A percentile compares a stretch with the other conserved stretches of the same genome.
These are phyloP conservation scores for Hippocampus guttulatus DNA, from an alignment of 2,113 vertebrate genomes.

Conservation along the genomic window DNA sequence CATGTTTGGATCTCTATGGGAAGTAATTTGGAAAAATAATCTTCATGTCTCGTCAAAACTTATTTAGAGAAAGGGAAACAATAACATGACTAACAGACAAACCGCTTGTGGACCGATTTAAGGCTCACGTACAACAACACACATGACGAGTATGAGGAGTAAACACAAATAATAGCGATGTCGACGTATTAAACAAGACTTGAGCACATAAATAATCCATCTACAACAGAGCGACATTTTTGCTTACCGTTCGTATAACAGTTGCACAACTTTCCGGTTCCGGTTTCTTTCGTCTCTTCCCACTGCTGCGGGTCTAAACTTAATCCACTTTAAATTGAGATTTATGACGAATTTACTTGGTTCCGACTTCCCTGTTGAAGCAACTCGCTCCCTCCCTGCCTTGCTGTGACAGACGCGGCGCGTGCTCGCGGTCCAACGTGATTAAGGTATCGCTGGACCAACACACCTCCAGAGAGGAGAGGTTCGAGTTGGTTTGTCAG, in stretches of 20 bases:
- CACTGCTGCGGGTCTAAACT: neutral
- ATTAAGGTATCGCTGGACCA: neutral
- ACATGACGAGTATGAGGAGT: neutral
- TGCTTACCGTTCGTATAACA: slow-evolving; percentile 37
- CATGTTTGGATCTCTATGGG: neutral
- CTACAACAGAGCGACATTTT: neutral
- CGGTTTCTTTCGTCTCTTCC: slow-evolving; percentile 18
- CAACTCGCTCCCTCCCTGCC: neutral
- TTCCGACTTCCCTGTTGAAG: neutral
- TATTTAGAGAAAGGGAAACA: neutral
- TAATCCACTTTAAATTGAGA: neutral
- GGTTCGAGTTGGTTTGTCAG: neutral
- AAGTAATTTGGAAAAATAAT: neutral
- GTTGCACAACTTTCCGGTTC: slow-evolving; percentile 9
- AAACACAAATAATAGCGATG: neutral
- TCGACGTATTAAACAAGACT: neutral
- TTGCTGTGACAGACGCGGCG: neutral
- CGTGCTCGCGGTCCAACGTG: neutral
- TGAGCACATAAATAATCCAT: neutral
- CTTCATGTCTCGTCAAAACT: neutral
- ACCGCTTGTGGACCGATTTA: neutral
- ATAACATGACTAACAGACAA: neutral
- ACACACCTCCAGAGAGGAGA: neutral
- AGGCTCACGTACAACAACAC: neutral
- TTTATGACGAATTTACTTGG: neutral